These are phyloP conservation scores for Drosophila bifasciata DNA, from an alignment of 1,140 invertebrate genomes.

Conservation along the genomic window DNA sequence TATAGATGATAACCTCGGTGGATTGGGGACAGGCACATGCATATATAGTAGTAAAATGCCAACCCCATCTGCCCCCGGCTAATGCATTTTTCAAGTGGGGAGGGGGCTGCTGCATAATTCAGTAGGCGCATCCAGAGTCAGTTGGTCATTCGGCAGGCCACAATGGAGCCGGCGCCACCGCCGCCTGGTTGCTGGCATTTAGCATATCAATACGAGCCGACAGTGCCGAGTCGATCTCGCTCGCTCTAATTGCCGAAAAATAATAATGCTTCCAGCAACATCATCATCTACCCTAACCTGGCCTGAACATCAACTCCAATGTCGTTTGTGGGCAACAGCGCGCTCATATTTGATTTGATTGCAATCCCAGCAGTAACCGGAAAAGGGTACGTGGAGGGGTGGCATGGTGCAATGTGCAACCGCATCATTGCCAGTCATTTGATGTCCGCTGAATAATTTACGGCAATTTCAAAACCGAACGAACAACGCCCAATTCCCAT, in stretches of 20 bases:
- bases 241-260: slow-evolving; percentile 69
- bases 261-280: slow-evolving; percentile 39
- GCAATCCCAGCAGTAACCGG: slow-evolving; percentile 10
- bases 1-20: slow-evolving; percentile 53
- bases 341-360: slow-evolving; percentile 69
- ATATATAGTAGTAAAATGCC: slow-evolving; percentile 31
- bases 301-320: not conserved
- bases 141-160: slow-evolving; percentile 43
- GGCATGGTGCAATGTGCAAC: slow-evolving; percentile 18
- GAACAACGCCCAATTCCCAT: slow-evolving; percentile 37
- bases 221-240: slow-evolving; percentile 17
- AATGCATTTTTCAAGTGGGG: slow-evolving; percentile 74
- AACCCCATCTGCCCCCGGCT: slow-evolving; percentile 28
- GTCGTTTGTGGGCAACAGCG: slow-evolving; percentile 15
- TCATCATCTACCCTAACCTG: slow-evolving; percentile 12
- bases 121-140: slow-evolving; percentile 49
- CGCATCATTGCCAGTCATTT: slow-evolving; percentile 72
- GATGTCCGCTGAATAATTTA: slow-evolving; percentile 72
- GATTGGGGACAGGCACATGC: slow-evolving; percentile 48
- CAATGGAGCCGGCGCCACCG: too few species aligned
- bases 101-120: slow-evolving; percentile 77
- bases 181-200: slow-evolving; percentile 18
- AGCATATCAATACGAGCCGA: slow-evolving; percentile 44
- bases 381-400: not conserved
- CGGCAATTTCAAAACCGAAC: slow-evolving; percentile 56